A percentile compares a stretch with the other conserved stretches of the same genome.
phyloP scores from a whole-genome alignment of 53 echinoderm and acorn worm species.

The Antedon mediterranea region DNA sequence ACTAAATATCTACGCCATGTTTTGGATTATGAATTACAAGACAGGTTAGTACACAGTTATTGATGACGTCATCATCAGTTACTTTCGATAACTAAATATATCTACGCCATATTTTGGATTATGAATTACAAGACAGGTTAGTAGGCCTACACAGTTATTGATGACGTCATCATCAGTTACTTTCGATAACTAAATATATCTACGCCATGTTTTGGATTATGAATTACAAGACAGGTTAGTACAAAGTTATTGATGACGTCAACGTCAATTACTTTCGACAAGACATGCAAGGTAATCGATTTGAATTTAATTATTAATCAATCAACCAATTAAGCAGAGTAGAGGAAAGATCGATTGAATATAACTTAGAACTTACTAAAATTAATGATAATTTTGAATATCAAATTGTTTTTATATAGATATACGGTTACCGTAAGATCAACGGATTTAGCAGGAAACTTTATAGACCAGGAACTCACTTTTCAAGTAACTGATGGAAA shows the following conservation, averaged over 20 bases:
- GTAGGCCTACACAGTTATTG: neutral
- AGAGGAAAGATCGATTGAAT: no score
- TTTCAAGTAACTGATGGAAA: neutral
- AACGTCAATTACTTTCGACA: no score
- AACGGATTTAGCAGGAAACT: neutral
- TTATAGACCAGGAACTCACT: neutral
- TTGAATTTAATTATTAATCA: no score
- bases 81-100: no score
- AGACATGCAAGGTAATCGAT: no score
- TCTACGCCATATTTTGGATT: neutral
- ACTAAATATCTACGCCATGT: neutral
- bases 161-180: no score
- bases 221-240: neutral
- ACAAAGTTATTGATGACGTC: neutral
- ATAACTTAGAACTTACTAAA: no score
- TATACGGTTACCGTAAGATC: neutral
- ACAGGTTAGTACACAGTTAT: neutral
- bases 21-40: neutral
- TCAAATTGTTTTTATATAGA: neutral
- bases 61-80: no score
- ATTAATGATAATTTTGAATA: neutral
- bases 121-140: neutral
- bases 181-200: no score
- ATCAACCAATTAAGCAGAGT: no score
- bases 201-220: neutral